phyloP scores from a whole-genome alignment of 2,797 vertebrate genomes.

The Schizopygopsis pylzovi region DNA sequence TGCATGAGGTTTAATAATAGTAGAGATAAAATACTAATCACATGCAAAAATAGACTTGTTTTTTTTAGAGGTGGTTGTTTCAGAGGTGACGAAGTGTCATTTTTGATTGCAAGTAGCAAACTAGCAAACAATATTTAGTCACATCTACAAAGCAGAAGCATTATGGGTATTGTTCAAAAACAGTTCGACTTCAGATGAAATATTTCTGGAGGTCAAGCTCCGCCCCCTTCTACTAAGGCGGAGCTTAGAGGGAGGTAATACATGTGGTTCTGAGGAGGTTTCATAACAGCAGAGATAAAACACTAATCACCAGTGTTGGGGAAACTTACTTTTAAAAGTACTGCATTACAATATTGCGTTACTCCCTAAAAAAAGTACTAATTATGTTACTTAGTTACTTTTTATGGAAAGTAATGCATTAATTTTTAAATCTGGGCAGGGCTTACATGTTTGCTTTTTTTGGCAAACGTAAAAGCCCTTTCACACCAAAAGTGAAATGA shows the following conservation, averaged over 20 bases:
- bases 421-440: too few species aligned
- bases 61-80: background rate
- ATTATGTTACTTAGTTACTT: too few species aligned
- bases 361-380: too few species aligned
- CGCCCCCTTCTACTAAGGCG: background rate
- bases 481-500: too few species aligned
- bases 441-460: too few species aligned
- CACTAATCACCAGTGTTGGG: background rate
- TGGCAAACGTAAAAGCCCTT: too few species aligned
- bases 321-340: too few species aligned
- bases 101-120: background rate
- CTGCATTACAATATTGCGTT: too few species aligned
- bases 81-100: background rate
- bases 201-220: background rate
- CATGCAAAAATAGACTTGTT: background rate
- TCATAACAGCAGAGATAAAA: background rate
- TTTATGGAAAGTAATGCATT: too few species aligned
- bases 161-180: conserved; percentile 71
- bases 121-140: background rate
- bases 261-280: background rate
- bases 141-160: conserved; percentile 53
- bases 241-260: background rate
- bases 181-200: background rate
- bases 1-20: background rate
- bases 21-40: background rate